These are phyloP conservation scores for Catocala nupta DNA, from an alignment of 2,888 invertebrate genomes.

Conservation along the genomic window DNA sequence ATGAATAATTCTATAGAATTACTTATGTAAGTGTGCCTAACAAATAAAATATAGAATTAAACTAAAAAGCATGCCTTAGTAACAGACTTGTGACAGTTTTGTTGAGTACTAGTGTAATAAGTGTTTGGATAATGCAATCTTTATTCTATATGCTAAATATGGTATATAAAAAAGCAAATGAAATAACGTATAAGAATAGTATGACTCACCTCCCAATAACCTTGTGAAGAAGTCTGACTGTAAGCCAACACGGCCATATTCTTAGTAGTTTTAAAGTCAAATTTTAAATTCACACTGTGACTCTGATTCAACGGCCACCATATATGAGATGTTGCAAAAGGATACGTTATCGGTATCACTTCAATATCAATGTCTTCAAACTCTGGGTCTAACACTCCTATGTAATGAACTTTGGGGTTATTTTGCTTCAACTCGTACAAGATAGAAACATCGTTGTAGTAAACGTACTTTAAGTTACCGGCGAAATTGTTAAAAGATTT, in stretches of 20 bases:
- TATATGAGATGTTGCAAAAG: slow-evolving; percentile 96
- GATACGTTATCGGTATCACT: slow-evolving; percentile 96
- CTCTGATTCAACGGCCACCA: slow-evolving; percentile 94
- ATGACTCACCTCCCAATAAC: slow-evolving; percentile 94
- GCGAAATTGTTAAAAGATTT: slow-evolving; percentile 95
- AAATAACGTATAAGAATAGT: no score
- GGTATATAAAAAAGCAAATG: no score
- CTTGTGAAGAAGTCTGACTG: slow-evolving; percentile 92
- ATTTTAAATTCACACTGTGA: slow-evolving; percentile 91
- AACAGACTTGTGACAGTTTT: no score
- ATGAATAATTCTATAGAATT: no score
- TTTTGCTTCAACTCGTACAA: slow-evolving; percentile 94
- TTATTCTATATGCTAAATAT: no score
- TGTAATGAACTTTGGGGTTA: slow-evolving; percentile 95
- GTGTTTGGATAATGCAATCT: no score
- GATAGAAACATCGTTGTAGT: slow-evolving; percentile 97
- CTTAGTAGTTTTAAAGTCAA: slow-evolving; percentile 95
- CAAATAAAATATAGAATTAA: no score
- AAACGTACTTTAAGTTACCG: slow-evolving; percentile 96
- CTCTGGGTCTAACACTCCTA: slow-evolving; percentile 93
- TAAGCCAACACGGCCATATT: slow-evolving; percentile 95
- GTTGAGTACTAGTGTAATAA: no score
- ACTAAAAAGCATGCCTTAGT: no score
- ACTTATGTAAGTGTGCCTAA: no score
- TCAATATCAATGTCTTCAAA: slow-evolving; percentile 94